A percentile compares a stretch with the other conserved stretches of the same genome.
Evolutionary conservation across 2,797 vertebrate genomes (phyloP).

Genomic region (Geotrypetes seraphini): DNA sequence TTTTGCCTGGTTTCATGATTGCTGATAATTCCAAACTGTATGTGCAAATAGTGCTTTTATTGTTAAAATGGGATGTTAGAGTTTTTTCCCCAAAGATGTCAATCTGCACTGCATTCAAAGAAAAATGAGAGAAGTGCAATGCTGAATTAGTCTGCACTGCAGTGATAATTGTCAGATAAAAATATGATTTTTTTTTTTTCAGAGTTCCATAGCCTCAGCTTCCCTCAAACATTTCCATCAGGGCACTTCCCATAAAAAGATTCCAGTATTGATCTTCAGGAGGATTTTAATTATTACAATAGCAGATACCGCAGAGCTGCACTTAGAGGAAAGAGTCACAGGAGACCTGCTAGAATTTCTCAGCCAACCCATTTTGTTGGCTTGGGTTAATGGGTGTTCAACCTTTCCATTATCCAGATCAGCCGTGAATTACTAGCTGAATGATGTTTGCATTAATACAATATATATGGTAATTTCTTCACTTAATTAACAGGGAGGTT

Average conservation of each 20-base stretch:
- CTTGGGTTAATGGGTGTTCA: constrained; percentile 99
- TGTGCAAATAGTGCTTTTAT: constrained; percentile 70
- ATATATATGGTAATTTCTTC: constrained; percentile 99
- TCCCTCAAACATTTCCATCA: constrained; percentile 75
- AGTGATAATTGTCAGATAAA: constrained; percentile 82
- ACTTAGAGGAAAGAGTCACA: constrained; percentile 74
- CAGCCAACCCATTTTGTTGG: constrained; percentile 86
- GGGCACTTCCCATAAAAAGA: constrained; percentile 75
- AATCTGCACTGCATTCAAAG: constrained; percentile 73
- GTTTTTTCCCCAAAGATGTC: constrained; percentile 55
- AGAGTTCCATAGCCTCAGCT: constrained; percentile 62
- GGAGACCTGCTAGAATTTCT: constrained; percentile 86
- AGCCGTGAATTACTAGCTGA: constrained; percentile 99
- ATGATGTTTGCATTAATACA: constrained; percentile 99
- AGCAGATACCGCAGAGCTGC: constrained; percentile 74
- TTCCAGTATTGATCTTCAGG: constrained; percentile 82
- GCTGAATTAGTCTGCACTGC: constrained; percentile 76
- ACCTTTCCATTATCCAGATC: constrained; percentile 99
- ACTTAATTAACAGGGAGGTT: constrained; percentile 99
- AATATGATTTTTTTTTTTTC: constrained; percentile 78
- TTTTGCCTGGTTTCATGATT: constrained; percentile 72
- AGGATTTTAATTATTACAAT: constrained; percentile 90
- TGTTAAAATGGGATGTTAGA: constrained; percentile 77
- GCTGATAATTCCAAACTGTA: constrained; percentile 71
- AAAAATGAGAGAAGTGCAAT: constrained; percentile 64